Base-by-base conservation (phyloP, 2,797 vertebrate species). In the Hylomyscus alleni region DNA sequence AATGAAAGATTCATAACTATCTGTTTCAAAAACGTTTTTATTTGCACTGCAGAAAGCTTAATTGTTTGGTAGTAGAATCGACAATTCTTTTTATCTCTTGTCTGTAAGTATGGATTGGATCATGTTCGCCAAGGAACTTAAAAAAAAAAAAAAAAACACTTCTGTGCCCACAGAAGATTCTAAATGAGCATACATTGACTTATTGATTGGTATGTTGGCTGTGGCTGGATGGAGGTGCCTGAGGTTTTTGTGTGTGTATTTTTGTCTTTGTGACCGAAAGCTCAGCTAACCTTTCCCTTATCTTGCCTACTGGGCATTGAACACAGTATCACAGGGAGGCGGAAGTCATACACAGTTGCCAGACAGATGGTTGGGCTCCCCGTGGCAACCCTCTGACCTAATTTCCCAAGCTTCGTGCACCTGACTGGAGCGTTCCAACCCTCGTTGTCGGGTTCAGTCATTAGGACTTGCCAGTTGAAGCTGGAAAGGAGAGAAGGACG, bases 1-100 rank as follows among this genome's bases (percentile, higher is more conserved):
- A 97, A 97, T 97, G 97, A 97, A 98, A 95, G 95, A 95, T 97
- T 97, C 92, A 97, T 97, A 96, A 93, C 85, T 92, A 50, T 95
- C 95, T 90, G 19, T 96, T 98, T 97, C 80, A 92, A 90, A 97
- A 96, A 69, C 2, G 1, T 72, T 85, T 95, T 95, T 94, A 90
- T 95, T 94, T 97, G 78, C 85, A 83, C 95, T 92, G 88, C 62
- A 96, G 82, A 86, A 82, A 95, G 40, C 62, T 67, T 89, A 67
- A 54, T 94, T 65, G 50, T 90, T 96, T 94, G 62, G 40, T 85
- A 92, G 80, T 72, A 81, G 69, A 26, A 80, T 80, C 37, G 67
- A 95, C 69, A 90, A 78, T 50, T 91, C 12, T 52, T 95, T 97
- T 97, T 82, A 94, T 83, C 67, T 93, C 13, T 17, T 93, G 80